A percentile compares a stretch with the other conserved stretches of the same genome.
These are phyloP conservation scores for Hyposoter didymator DNA, from an alignment of 2,888 invertebrate genomes.

Conservation along the genomic window DNA sequence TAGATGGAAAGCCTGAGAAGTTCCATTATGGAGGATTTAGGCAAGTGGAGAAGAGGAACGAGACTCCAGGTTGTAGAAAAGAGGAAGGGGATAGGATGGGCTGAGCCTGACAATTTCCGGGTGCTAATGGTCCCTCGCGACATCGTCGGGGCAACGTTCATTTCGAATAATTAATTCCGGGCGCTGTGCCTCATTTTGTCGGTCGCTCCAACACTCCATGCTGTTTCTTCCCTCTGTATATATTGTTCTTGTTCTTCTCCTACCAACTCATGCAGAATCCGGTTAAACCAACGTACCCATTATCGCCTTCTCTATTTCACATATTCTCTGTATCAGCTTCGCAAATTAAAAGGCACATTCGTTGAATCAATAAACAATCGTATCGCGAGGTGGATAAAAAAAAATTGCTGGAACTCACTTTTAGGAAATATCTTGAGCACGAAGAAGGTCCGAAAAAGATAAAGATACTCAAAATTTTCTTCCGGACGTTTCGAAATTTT, in stretches of 20 bases:
- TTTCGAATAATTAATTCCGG: slow-evolving; percentile 82
- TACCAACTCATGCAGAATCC: slow-evolving; percentile 30
- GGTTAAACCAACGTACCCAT: slow-evolving; percentile 9
- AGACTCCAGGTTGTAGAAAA: slow-evolving; percentile 34
- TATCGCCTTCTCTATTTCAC: slow-evolving; percentile 23
- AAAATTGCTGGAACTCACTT: background rate
- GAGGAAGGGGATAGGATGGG: slow-evolving; percentile 72
- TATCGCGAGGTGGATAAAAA: background rate
- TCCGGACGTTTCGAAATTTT: too few relatives aligned
- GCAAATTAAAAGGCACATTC: slow-evolving; percentile 27
- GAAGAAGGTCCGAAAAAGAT: background rate
- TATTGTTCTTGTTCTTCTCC: slow-evolving; percentile 20
- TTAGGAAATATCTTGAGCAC: background rate
- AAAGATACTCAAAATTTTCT: too few relatives aligned
- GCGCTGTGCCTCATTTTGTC: slow-evolving; percentile 69
- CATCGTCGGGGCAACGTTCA: slow-evolving; percentile 76
- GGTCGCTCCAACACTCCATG: slow-evolving; percentile 37
- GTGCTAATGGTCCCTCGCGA: slow-evolving; percentile 80
- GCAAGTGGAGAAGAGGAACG: slow-evolving; percentile 45
- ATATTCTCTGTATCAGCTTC: background rate
- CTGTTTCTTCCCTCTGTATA: slow-evolving; percentile 5
- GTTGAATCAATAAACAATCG: background rate
- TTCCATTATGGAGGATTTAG: slow-evolving; percentile 57
- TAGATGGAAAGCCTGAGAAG: slow-evolving; percentile 43
- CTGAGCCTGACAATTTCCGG: slow-evolving; percentile 82